A percentile compares a stretch with the other conserved stretches of the same genome.
phyloP scores from a whole-genome alignment of 1,140 invertebrate species.

The Plodia interpunctella region DNA sequence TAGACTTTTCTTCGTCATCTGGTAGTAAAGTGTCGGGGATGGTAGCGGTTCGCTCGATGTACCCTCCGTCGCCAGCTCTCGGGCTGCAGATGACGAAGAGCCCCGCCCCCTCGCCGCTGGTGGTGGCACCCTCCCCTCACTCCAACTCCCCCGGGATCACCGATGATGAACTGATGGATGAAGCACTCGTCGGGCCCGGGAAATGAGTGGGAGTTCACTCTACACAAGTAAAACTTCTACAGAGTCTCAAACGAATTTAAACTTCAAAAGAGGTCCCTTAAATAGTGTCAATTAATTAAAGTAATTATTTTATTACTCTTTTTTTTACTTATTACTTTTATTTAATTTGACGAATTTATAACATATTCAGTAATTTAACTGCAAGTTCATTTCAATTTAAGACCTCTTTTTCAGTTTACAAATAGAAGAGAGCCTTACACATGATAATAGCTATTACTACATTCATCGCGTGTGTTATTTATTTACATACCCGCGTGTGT shows the following conservation, averaged over 20 bases:
- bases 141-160: slow-evolving; percentile 89
- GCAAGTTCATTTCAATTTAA: too few relatives aligned
- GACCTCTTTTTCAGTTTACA: too few relatives aligned
- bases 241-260: not conserved
- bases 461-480: too few relatives aligned
- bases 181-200: slow-evolving; percentile 85
- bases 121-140: slow-evolving; percentile 83
- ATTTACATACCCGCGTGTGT: not conserved
- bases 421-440: too few relatives aligned
- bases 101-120: slow-evolving; percentile 83
- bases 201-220: slow-evolving; percentile 45
- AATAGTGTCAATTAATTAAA: not conserved
- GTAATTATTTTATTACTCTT: not conserved
- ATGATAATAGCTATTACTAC: too few relatives aligned
- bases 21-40: slow-evolving; percentile 70
- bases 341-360: too few relatives aligned
- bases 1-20: slow-evolving; percentile 81
- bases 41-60: slow-evolving; percentile 75
- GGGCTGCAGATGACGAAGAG: slow-evolving; percentile 88
- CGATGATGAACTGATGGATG: slow-evolving; percentile 94
- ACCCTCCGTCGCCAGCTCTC: slow-evolving; percentile 83
- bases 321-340: too few relatives aligned
- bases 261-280: not conserved
- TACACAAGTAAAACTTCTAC: not conserved
- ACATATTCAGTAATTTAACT: too few relatives aligned